A percentile compares a stretch with the other conserved stretches of the same genome.
phyloP scores from a whole-genome alignment of 2,888 invertebrate genomes.

The Drosophila kuntzei region DNA sequence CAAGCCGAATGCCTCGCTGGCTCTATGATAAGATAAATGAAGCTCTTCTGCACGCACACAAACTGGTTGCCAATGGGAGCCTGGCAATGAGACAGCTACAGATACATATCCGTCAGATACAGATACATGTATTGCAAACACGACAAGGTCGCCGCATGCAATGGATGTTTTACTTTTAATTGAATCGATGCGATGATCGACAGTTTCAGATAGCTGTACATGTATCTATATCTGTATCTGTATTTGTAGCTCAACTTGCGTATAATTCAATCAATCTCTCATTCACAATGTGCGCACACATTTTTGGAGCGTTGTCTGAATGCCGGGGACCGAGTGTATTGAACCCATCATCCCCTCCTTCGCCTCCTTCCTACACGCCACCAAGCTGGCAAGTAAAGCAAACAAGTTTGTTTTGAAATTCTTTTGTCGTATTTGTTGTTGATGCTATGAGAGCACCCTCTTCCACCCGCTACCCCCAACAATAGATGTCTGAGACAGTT shows the following conservation, averaged over 20 bases:
- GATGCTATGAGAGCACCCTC: conserved; percentile 36
- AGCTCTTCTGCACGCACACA: conserved; percentile 23
- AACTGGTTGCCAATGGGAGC: conserved; percentile 68
- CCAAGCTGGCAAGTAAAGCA: conserved; percentile 35
- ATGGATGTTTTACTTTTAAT: conserved; percentile 52
- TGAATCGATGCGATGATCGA: conserved; percentile 41
- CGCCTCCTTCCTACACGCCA: background rate
- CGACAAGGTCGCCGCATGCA: conserved; percentile 71
- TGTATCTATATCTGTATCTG: background rate
- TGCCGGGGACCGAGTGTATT: conserved; percentile 65
- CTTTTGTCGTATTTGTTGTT: conserved; percentile 57
- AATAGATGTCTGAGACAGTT: conserved; percentile 33
- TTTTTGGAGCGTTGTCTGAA: conserved; percentile 42
- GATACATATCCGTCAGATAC: conserved; percentile 39
- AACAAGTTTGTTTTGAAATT: conserved; percentile 75
- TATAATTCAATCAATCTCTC: conserved; percentile 71
- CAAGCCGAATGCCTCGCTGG: conserved; percentile 32
- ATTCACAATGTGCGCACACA: conserved; percentile 30
- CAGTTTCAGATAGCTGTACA: conserved; percentile 16
- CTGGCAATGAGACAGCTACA: conserved; percentile 38
- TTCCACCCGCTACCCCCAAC: conserved; percentile 9
- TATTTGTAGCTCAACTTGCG: conserved; percentile 14
- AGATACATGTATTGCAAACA: conserved; percentile 39
- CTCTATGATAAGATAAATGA: conserved; percentile 68
- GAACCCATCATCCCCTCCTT: conserved; percentile 49